Evolutionary conservation across 1,140 invertebrate species (phyloP).

Genomic region (Myzus persicae): DNA sequence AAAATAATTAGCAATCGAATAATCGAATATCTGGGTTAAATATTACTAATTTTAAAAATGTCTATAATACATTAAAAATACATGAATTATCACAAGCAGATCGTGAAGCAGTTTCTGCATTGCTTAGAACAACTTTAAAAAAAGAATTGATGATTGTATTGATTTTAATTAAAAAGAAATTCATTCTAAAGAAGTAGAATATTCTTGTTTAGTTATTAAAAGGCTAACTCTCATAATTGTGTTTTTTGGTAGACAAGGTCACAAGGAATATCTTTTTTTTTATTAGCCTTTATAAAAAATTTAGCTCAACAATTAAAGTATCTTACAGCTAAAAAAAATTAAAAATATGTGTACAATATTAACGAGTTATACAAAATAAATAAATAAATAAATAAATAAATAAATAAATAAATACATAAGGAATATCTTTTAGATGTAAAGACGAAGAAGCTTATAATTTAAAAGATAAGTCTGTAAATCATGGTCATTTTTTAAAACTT

Average conservation of each 20-base stretch:
- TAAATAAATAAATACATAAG: too few relatives aligned
- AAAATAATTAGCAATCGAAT: neutral
- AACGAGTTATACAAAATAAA: too few relatives aligned
- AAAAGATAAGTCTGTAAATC: neutral
- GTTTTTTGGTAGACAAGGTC: constrained; percentile 9
- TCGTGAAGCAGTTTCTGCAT: neutral
- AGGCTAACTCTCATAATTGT: neutral
- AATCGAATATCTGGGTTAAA: neutral
- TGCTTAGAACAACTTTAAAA: neutral
- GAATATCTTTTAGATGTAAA: neutral
- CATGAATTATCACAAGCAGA: neutral
- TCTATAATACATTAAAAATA: neutral
- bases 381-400: too few relatives aligned
- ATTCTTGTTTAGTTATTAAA: neutral
- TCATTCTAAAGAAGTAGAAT: neutral
- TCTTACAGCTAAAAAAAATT: too few relatives aligned
- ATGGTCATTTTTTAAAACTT: neutral
- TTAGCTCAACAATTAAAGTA: too few relatives aligned
- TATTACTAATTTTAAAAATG: neutral
- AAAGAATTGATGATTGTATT: neutral
- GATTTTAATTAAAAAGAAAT: constrained; percentile 9
- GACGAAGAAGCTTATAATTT: neutral
- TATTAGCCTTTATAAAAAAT: too few relatives aligned
- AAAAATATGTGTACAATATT: too few relatives aligned
- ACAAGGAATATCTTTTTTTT: neutral